Conservation (phyloP, 2,888 invertebrate genomes). For the Perithous albicinctus region DNA sequence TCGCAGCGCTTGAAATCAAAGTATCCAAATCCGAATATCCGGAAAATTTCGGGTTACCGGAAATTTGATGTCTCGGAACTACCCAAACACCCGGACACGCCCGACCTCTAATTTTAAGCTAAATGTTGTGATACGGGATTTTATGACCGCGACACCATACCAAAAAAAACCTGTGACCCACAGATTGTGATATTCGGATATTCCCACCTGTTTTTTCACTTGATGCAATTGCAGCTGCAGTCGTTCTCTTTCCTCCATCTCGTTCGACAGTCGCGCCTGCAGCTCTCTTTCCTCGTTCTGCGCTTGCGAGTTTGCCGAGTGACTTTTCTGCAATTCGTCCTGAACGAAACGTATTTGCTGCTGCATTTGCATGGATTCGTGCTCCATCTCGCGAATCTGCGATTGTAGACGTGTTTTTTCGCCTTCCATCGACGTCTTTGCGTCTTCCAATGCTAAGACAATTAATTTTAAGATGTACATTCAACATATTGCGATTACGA, state of each 20-base stretch:
- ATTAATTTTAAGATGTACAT: background rate
- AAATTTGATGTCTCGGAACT: too few species aligned
- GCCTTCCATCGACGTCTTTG: conserved; percentile 90
- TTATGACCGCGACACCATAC: too few species aligned
- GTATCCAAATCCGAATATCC: background rate
- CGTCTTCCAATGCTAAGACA: conserved; percentile 90
- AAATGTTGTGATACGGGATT: too few species aligned
- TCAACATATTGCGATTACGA: background rate
- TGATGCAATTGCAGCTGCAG: conserved; percentile 90
- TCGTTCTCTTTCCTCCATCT: conserved; percentile 92
- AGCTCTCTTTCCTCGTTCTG: conserved; percentile 92
- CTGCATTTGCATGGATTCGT: conserved; percentile 89
- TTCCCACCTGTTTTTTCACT: conserved; percentile 89
- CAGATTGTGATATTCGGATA: background rate
- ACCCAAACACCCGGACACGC: too few species aligned
- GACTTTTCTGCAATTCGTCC: conserved; percentile 89
- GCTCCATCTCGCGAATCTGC: conserved; percentile 90
- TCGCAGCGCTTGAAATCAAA: too few species aligned
- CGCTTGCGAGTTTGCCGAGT: conserved; percentile 89
- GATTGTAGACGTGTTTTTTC: conserved; percentile 91
- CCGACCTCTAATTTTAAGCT: too few species aligned
- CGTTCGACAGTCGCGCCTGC: conserved; percentile 89
- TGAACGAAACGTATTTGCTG: conserved; percentile 90
- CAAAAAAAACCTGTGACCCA: background rate
- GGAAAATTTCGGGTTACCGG: too few species aligned